These are phyloP conservation scores for Cryptocephalus moraei DNA, from an alignment of 2,888 invertebrate genomes.

Conservation along the genomic window DNA sequence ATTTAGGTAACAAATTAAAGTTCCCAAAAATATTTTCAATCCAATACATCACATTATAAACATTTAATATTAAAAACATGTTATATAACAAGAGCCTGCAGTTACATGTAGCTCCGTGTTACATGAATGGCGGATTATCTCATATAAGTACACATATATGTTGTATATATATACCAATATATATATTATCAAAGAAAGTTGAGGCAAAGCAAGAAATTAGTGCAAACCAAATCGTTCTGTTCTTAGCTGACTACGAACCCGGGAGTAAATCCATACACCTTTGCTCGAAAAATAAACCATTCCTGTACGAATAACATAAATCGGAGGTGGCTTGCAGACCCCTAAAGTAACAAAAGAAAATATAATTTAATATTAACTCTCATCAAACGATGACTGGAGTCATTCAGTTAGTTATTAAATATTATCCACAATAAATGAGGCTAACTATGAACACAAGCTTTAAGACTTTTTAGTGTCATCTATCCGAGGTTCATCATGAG, in stretches of 20 bases:
- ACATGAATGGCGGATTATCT: conserved; percentile 9
- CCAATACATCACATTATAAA: conserved; percentile 12
- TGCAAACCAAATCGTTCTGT: conserved; percentile 14
- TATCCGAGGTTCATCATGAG: too few species aligned
- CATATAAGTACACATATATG: conserved; percentile 15
- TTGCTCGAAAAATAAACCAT: too few species aligned
- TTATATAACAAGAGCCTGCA: conserved; percentile 5
- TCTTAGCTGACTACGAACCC: conserved; percentile 13
- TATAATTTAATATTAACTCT: neutral
- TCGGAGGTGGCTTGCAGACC: neutral
- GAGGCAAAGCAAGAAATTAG: conserved; percentile 8
- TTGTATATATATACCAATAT: conserved; percentile 8
- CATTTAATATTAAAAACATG: conserved; percentile 12
- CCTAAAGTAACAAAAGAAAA: neutral
- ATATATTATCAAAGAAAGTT: conserved; percentile 1
- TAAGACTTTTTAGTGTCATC: too few species aligned
- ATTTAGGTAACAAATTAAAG: conserved; percentile 9
- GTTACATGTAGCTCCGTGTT: conserved; percentile 8
- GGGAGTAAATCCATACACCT: neutral
- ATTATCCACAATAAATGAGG: too few species aligned
- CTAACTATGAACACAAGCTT: too few species aligned
- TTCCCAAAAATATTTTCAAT: conserved; percentile 9
- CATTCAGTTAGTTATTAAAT: too few species aligned
- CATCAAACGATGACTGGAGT: too few species aligned
- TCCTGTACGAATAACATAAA: too few species aligned